Conservation (phyloP, 92 coral and sea anemone species). For the Zoanthus sociatus region DNA sequence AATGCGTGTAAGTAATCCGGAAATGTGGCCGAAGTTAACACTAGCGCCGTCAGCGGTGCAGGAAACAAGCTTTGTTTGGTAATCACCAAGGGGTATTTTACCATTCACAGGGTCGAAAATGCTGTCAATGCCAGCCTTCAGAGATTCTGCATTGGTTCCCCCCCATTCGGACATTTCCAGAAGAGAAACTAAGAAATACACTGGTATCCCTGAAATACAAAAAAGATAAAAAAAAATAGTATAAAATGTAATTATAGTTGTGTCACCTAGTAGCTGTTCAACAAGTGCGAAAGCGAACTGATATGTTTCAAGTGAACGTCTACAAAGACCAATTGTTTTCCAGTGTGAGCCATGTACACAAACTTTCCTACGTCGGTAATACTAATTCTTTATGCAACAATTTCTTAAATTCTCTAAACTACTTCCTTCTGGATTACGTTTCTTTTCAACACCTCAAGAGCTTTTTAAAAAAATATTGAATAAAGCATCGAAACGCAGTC, state of each 20-base stretch:
- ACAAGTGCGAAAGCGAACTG: neutral
- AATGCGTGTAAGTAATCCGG: slow-evolving; percentile 1
- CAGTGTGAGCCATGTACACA: neutral
- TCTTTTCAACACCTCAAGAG: neutral
- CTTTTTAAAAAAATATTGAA: neutral
- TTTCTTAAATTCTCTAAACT: slow-evolving; percentile 6
- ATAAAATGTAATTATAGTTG: neutral
- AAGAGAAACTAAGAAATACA: slow-evolving; percentile 1
- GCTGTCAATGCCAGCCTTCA: neutral
- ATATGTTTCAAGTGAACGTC: neutral
- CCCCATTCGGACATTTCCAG: neutral
- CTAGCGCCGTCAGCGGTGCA: slow-evolving; percentile 29
- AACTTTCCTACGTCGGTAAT: neutral
- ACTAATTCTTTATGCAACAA: neutral
- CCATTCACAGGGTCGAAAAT: neutral
- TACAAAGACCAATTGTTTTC: neutral
- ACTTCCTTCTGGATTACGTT: neutral
- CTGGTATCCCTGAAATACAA: neutral
- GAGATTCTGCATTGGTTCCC: slow-evolving; percentile 1
- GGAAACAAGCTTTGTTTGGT: slow-evolving; percentile 35
- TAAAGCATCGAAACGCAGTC: slow-evolving; percentile 4
- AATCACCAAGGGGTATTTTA: slow-evolving; percentile 1
- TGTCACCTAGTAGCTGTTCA: neutral
- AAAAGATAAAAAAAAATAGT: neutral
- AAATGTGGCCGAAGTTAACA: slow-evolving; percentile 30